Evolutionary conservation across 2,888 invertebrate species (phyloP), one percentile per base, ranked within the genome.

Genomic region (Rutpela maculata): DNA sequence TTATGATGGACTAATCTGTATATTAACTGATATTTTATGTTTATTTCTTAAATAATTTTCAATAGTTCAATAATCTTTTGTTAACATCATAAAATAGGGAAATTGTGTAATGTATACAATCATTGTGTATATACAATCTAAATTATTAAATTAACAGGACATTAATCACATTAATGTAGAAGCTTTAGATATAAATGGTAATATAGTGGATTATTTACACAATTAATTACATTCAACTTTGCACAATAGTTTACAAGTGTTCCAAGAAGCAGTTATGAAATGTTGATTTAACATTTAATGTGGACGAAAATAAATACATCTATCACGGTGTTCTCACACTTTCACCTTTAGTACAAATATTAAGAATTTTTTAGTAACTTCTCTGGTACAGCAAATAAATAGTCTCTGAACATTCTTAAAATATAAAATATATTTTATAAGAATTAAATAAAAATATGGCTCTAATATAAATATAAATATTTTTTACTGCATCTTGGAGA

Each of bases 401-500:
- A n/a, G n/a, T 50, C 43, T 43, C 50, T n/a, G 50, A 12, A 12
- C n/a, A 50, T 50, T 5, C 50, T 50, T 50, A 50, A n/a, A 50
- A 50, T 50, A 50, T 50, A 50, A n/a, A 50, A 50, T 50, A 50
- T n/a, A 50, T n/a, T 50, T 50, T 50, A 50, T n/a, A 50, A 6
- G 2, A 50, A 50, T 50, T n/a, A n/a, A 50, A 50, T n/a, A 50
- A 43, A 73, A 73, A 65, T 73, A 57, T 63, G 69, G 69, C 69
- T 56, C 18, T 22, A 72, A 63, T 31, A 19, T 19, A 19, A 72
- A 50, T 38, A 31, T n/a, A 55, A 17, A 9, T 35, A 68, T 19
- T 9, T 1, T 77, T 82, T 86, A 96, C 91, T 96, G 96, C 96
- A 96, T 96, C 91, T 96, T 96, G 70, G 95, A 96, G 81, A 96